Evolutionary conservation across 2,888 invertebrate species (phyloP).

Genomic region (Latrodectus elegans): DNA sequence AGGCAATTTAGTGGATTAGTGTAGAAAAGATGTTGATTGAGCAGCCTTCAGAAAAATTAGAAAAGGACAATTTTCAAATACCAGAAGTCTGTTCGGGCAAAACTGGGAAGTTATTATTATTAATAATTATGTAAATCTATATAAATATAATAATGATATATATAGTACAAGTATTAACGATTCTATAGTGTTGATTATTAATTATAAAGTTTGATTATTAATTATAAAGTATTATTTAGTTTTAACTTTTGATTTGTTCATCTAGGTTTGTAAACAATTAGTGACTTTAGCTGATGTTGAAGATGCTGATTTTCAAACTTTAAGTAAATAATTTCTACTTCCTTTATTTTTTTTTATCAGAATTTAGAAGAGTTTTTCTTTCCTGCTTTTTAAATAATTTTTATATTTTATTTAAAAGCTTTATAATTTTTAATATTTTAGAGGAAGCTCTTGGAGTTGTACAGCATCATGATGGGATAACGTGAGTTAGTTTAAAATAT

Average conservation of each 20-base stretch:
- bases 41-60: too few species aligned
- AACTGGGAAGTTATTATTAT: too few species aligned
- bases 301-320: constrained; percentile 40
- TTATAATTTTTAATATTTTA: constrained; percentile 4
- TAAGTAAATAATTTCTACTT: constrained; percentile 38
- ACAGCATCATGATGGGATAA: constrained; percentile 95
- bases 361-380: neutral
- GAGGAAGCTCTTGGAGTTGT: constrained; percentile 74
- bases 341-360: neutral
- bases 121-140: too few species aligned
- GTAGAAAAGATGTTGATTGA: too few species aligned
- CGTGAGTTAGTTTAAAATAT: constrained; percentile 73
- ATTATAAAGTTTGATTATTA: too few species aligned
- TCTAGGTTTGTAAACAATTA: constrained; percentile 85
- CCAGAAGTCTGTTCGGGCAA: too few species aligned
- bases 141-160: too few species aligned
- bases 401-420: constrained; percentile 11
- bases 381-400: neutral
- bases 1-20: too few species aligned
- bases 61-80: too few species aligned
- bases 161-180: too few species aligned
- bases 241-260: neutral
- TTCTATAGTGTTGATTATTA: too few species aligned
- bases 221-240: neutral
- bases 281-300: constrained; percentile 78